Evolutionary conservation across 2,113 vertebrate species (phyloP).

Genomic region (Pithys albifrons): DNA sequence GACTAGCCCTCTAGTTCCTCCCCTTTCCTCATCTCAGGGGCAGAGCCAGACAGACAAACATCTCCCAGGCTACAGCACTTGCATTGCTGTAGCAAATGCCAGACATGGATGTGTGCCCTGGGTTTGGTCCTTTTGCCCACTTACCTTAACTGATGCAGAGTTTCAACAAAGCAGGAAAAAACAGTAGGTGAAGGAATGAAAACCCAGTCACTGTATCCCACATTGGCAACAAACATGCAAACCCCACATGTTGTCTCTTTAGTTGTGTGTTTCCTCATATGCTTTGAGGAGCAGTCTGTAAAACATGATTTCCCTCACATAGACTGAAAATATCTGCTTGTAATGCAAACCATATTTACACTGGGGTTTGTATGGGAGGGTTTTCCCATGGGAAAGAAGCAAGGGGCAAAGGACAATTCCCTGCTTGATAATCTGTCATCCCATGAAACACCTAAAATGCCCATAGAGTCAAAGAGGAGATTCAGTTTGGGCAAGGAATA

Average conservation of each 20-base stretch:
- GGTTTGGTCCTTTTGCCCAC: neutral
- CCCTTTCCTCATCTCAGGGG: neutral
- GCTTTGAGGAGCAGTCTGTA: neutral
- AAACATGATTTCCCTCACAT: neutral
- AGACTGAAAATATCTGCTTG: neutral
- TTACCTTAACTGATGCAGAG: neutral
- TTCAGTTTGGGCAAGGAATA: neutral
- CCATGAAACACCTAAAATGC: neutral
- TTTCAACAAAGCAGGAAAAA: neutral
- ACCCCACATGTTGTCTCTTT: accelerated
- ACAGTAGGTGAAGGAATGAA: neutral
- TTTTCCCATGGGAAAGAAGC: neutral
- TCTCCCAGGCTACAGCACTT: neutral
- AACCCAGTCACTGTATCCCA: neutral
- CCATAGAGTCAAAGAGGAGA: neutral
- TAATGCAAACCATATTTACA: neutral
- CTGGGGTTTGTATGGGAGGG: neutral
- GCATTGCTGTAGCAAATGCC: neutral
- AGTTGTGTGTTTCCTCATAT: neutral
- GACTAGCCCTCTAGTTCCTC: neutral
- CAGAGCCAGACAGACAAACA: neutral
- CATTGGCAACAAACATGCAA: accelerated
- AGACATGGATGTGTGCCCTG: neutral
- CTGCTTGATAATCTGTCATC: neutral
- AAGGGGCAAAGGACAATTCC: neutral